Base-by-base conservation (phyloP, 2,113 vertebrate genomes). In the Nasalis larvatus region DNA sequence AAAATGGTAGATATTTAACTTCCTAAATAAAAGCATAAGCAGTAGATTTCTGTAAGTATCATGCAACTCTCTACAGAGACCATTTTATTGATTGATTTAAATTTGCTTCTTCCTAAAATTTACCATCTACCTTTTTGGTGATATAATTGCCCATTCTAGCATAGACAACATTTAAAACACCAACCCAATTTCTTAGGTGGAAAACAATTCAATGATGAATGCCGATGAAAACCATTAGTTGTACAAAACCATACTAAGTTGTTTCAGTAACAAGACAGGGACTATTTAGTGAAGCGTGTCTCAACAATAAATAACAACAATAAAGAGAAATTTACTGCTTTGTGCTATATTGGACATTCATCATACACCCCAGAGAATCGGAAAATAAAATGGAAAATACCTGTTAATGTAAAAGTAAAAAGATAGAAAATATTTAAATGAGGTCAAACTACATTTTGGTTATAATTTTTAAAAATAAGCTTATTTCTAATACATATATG, bases 231-330 rank as follows among this genome's bases (percentile, higher is more conserved):
- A 95, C 83, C 56, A 60, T 92, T 89, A 90, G 66, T 88, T 1
- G 3, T 87, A 42, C 49, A 73, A 96, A 95, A 91, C 23, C 49
- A 32, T 82, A 89, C 68, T 89, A 92, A 92, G 54, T 69, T 94
- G 82, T 94, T 91, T 94, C 91, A 86, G 27, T 93, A 97, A 94
- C 7, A 4, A 95, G 85, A 96, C 82, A 89, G 68, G 77, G 30
- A 68, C 49, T 78, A 30, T 20, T 96, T 93, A 95, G 94, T 78
- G 54, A 96, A 86, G 94, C 88, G 82, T 91, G 73, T 78, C 80
- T 89, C 82, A 85, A 96, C 68, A 94, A 83, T 93, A 97, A 98
- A 94, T 89, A 96, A 83, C 52, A 95, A 84, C 18, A 91, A 86
- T 76, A 66, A 84, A 94, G 20, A 60, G 52, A 95, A 92, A 93